Evolutionary conservation across 2,888 invertebrate species (phyloP).

Genomic region (Campoplex nolae): DNA sequence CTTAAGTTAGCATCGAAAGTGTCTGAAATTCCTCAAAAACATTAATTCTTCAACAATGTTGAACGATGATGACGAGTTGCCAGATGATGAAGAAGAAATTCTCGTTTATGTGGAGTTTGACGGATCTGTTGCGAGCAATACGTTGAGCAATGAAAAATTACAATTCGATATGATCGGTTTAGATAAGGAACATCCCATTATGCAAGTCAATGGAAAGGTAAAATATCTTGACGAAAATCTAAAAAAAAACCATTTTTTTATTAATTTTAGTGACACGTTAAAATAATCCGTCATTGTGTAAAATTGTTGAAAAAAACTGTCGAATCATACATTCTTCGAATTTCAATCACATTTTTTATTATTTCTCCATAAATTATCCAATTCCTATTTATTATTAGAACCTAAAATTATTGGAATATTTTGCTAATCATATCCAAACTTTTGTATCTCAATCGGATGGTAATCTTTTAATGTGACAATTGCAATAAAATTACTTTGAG

Average conservation of each 20-base stretch:
- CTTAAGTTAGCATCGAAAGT: not conserved
- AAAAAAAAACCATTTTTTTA: not conserved
- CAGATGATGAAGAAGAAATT: slow-evolving; percentile 87
- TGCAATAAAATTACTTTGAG: not conserved
- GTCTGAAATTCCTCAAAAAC: not conserved
- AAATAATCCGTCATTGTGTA: no score
- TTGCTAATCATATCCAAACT: no score
- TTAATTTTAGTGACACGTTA: no score
- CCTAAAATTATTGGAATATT: no score
- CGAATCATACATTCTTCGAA: not conserved
- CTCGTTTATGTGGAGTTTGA: slow-evolving; percentile 87
- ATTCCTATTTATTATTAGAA: no score
- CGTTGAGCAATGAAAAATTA: slow-evolving; percentile 85
- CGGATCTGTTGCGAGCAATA: slow-evolving; percentile 84
- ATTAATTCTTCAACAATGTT: slow-evolving; percentile 43
- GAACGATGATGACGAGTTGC: slow-evolving; percentile 73
- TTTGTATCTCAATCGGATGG: not conserved
- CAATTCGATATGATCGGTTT: slow-evolving; percentile 87
- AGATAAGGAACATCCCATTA: slow-evolving; percentile 87
- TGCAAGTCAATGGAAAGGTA: slow-evolving; percentile 89
- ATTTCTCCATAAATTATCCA: no score
- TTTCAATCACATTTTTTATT: not conserved
- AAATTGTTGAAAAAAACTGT: no score
- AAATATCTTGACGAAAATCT: slow-evolving; percentile 68
- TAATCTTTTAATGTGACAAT: not conserved